Conservation (phyloP, 2,888 invertebrate species). For the Caradrina clavipalpis region DNA sequence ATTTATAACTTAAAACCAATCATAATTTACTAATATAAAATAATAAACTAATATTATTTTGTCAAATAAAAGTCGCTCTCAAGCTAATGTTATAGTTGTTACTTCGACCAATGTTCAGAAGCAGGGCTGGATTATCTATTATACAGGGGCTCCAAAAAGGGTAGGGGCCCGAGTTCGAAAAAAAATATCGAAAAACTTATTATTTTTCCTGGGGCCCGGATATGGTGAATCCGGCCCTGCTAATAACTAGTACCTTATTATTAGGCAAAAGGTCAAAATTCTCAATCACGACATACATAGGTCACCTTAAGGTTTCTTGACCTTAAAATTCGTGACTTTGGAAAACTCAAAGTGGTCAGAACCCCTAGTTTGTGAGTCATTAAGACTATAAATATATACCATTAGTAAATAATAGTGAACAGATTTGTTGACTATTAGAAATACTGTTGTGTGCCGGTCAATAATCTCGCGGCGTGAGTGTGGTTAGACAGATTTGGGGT, state of each 20-base stretch:
- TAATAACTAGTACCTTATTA: not conserved
- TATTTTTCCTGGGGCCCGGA: no score
- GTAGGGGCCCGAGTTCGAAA: no score
- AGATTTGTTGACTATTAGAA: constrained; percentile 6
- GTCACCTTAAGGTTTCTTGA: constrained; percentile 9
- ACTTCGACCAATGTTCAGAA: no score
- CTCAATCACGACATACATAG: not conserved
- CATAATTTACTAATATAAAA: no score
- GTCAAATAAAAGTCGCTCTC: no score
- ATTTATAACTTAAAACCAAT: no score
- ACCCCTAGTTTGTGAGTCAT: constrained; percentile 15
- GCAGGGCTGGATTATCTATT: no score
- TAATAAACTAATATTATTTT: no score
- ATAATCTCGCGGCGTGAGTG: constrained; percentile 11
- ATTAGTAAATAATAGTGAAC: constrained; percentile 3
- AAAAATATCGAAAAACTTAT: no score
- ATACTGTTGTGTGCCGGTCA: constrained; percentile 28
- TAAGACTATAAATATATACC: constrained; percentile 18
- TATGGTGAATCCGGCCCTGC: no score
- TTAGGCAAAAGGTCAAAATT: constrained; percentile 1
- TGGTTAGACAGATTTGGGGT: constrained; percentile 8
- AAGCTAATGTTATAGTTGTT: no score
- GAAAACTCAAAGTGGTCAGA: constrained; percentile 15
- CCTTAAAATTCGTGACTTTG: not conserved
- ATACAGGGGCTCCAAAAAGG: no score